These are phyloP conservation scores for Rhynchonema sp. DNA, from an alignment of 2,888 invertebrate species.

Conservation along the genomic window DNA sequence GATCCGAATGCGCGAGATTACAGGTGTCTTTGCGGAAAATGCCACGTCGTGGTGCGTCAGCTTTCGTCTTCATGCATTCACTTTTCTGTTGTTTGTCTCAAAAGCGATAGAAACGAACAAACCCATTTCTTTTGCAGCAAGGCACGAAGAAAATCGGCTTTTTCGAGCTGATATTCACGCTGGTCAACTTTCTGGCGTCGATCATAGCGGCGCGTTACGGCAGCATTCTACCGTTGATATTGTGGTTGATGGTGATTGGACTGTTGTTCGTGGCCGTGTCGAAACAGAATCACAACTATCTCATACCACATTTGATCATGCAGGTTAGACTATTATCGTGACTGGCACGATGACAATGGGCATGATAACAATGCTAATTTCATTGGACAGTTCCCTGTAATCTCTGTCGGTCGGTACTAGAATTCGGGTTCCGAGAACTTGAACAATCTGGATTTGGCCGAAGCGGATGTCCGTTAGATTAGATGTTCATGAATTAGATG, in stretches of 20 bases:
- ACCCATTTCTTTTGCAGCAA: neutral
- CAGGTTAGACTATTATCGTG: too few relatives aligned
- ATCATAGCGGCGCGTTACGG: neutral
- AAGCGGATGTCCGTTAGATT: too few relatives aligned
- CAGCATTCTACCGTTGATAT: neutral
- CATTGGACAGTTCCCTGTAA: too few relatives aligned
- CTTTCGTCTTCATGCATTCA: too few relatives aligned
- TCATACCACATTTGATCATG: neutral
- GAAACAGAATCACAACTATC: neutral
- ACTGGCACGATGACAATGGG: too few relatives aligned
- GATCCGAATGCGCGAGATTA: neutral
- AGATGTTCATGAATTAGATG: too few relatives aligned
- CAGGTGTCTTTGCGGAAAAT: neutral
- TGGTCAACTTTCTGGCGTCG: neutral
- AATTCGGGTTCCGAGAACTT: too few relatives aligned
- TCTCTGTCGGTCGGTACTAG: too few relatives aligned
- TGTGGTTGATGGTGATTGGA: neutral
- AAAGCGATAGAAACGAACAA: neutral
- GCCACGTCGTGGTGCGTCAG: neutral
- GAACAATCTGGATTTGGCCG: too few relatives aligned
- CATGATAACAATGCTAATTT: too few relatives aligned
- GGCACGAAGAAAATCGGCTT: neutral
- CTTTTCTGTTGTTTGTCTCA: neutral
- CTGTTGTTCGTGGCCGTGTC: neutral
- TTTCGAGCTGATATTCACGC: neutral